Evolutionary conservation across 2,113 vertebrate genomes (phyloP), one percentile per base, ranked within the genome.

Genomic region (Talpa occidentalis): DNA sequence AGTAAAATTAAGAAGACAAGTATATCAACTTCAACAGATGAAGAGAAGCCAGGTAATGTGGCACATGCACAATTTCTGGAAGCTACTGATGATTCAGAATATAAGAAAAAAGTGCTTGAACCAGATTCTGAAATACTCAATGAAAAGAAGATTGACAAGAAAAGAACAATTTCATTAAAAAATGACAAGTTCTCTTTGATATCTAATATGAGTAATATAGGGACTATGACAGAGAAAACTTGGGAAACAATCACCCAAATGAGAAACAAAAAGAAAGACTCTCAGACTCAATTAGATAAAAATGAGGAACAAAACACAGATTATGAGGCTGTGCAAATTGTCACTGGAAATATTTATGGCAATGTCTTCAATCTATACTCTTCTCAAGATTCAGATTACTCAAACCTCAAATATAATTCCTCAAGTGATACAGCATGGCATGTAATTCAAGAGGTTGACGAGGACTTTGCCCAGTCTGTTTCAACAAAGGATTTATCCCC

Each of bases 301-400:
- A 35, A 44, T 19, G 70, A 95, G 16, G 78, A 60, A 77, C 47
- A 5, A 0, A 22, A 28, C 2, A 47, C 64, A 62, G 62, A 70
- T 69, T 42, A 74, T 76, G 95, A 97, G 88, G 0, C 2, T 37
- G 92, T 97, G 64, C 64, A 97, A 85, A 95, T 88, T 49, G 60
- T 97, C 56, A 95, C 15, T 72, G 97, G 96, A 70, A 97, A 97
- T 44, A 96, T 97, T 80, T 96, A 96, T 90, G 85, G 83, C 0
- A 74, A 96, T 74, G 15, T 97, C 60, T 96, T 97, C 6, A 4
- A 44, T 40, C 15, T 67, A 8, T 54, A n/a, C 79, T 70, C 5
- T 69, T 40, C 37, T 81, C 83, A 80, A 88, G 94, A 94, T n/a
- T 67, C 79, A 40, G 42, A 91, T 64, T 35, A 82, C 82, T 59